These are phyloP conservation scores for Orbicella faveolata DNA, from an alignment of 64 coral and sea anemone genomes.

Conservation along the genomic window DNA sequence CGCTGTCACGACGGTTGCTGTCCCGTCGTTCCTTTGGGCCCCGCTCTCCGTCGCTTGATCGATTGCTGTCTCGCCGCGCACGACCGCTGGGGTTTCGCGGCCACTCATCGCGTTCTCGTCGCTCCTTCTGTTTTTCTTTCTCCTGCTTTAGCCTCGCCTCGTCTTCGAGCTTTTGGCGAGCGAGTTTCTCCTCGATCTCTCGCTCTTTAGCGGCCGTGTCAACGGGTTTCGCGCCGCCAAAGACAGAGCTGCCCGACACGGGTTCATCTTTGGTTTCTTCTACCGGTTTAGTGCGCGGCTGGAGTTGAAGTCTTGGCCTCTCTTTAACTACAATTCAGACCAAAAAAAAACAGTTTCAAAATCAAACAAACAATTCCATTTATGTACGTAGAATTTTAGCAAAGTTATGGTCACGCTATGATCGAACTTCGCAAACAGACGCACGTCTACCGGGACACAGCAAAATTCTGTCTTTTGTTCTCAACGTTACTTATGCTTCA, in stretches of 20 bases:
- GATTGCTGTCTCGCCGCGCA: constrained; percentile 23
- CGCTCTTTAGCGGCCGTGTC: constrained; percentile 91
- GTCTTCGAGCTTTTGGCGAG: constrained; percentile 72
- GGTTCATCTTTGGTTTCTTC: constrained; percentile 46
- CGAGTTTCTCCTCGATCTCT: constrained; percentile 86
- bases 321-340: constrained; percentile 55
- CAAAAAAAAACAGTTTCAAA: not conserved
- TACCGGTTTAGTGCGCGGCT: constrained; percentile 85
- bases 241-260: constrained; percentile 67
- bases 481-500: too few relatives aligned
- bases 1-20: constrained; percentile 76
- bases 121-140: constrained; percentile 66
- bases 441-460: too few relatives aligned
- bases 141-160: constrained; percentile 68
- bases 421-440: not conserved
- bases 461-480: too few relatives aligned
- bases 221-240: constrained; percentile 97
- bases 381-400: too few relatives aligned
- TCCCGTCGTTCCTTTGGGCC: constrained; percentile 48
- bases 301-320: constrained; percentile 84
- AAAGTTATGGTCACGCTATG: too few relatives aligned
- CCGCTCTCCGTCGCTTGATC: constrained; percentile 58
- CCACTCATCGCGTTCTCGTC: constrained; percentile 55
- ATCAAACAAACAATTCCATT: too few relatives aligned
- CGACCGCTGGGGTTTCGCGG: not conserved